Evolutionary conservation across 1,140 invertebrate genomes (phyloP), one percentile per base, ranked within the genome.

Genomic region (Limonius californicus): DNA sequence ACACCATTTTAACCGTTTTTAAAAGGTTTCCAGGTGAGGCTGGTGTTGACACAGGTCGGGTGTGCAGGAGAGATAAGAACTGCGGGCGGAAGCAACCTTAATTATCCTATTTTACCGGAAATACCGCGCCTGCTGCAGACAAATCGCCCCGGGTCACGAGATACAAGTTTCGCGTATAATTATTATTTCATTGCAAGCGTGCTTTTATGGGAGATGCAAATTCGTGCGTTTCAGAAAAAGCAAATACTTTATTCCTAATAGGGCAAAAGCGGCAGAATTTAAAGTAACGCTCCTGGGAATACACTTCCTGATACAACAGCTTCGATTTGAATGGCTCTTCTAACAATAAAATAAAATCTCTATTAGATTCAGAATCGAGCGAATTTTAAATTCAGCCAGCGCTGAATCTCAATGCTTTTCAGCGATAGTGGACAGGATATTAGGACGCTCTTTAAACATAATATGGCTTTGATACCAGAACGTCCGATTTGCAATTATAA

Each of bases 1-100:
- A 39, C 35, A 19, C 16, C 7, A 50, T 50, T 50, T 50, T 50
- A 50, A 50, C 7, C 45, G 8, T 11, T 50, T 50, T 19, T 39
- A 50, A 50, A 50, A 16, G 45, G n/a, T n/a, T 50, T 50, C 16
- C 16, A 50, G 45, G 45, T 50, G 16, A 50, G 16, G 45, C 1
- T 50, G 45, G 8, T 50, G 45, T 50, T 50, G 45, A 50, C 45
- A 50, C 45, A 50, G 45, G 20, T 50, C 45, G 45, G 45, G 45
- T 50, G 45, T 19, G 16, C 45, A 50, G 45, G 3, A 50, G 20
- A 50, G 45, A 50, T 50, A 50, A 50, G 45, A 50, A 50, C 16
- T 21, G 2, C 16, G 16, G 19, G 45, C 45, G 45, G 16, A 50
- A 19, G 45, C 20, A 19, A 50, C 45, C 45, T 50, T 50, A 50